Base-by-base conservation (phyloP, 2,113 vertebrate genomes). In the Gambusia holbrooki region DNA sequence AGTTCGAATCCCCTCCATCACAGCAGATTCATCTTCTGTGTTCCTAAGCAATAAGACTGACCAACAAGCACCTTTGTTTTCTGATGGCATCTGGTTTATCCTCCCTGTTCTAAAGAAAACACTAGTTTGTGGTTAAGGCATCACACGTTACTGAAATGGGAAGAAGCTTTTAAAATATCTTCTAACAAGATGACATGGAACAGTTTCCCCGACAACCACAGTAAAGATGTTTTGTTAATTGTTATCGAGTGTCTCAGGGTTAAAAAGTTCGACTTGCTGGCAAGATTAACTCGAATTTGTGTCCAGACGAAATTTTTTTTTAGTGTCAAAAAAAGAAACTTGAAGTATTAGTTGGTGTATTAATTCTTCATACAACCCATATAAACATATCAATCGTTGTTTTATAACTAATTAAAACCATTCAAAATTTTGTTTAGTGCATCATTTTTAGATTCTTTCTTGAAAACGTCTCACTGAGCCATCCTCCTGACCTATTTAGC, bases 341-440 rank as follows among this genome's bases (percentile, higher is more conserved):
- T n/a, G 25, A n/a, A 25, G 8, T 9, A n/a, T 12, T 33, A 51
- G 3, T 13, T 17, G 19, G 25, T 10, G 25, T 11, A n/a, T n/a
- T 58, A 58, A n/a, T 58, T n/a, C 51, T n/a, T 58, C n/a, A 58
- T 58, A 58, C 51, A 58, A n/a, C 51, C 51, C 22, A 58, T 9
- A n/a, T 25, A 1, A n/a, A 58, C 25, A 11, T n/a, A 1, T n/a
- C 5, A n/a, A 2, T 1, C 9, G 3, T 9, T n/a, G 6, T 25
- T 58, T 58, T 58, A n/a, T 58, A 48, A 19, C 25, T n/a, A 58
- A 10, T 54, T 54, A 54, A 54, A 25, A 25, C 51, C 22, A 5
- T n/a, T 54, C 51, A 25, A 54, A 54, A 54, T 54, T 7, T 48
- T 22, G 5, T 54, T 25, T 54, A 54, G 22, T 54, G 51, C 22